These are phyloP conservation scores for Drosophila neocordata DNA, from an alignment of 1,140 invertebrate species.

Conservation along the genomic window DNA sequence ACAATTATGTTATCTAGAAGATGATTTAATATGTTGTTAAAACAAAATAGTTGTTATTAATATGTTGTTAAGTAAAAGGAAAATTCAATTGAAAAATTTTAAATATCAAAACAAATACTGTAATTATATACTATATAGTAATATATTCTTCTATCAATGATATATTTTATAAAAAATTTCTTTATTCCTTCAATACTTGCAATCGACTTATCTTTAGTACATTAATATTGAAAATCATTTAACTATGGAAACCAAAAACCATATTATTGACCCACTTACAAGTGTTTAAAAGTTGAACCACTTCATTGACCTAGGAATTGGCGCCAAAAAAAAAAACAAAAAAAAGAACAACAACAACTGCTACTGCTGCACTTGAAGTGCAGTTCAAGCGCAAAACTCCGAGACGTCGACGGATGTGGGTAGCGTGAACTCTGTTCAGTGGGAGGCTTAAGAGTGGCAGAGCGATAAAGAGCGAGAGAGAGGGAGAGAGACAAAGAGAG, in stretches of 20 bases:
- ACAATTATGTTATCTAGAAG: too few species aligned
- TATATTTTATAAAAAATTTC: too few species aligned
- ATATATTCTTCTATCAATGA: too few species aligned
- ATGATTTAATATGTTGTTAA: too few species aligned
- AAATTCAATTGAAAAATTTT: too few species aligned
- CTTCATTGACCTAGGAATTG: constrained; percentile 11
- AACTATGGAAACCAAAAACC: background rate
- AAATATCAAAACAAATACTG: too few species aligned
- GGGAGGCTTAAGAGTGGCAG: background rate
- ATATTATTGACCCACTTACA: constrained; percentile 8
- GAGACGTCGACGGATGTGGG: constrained; percentile 37
- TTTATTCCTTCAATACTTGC: too few species aligned
- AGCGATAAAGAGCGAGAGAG: background rate
- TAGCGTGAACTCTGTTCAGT: constrained; percentile 20
- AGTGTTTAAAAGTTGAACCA: constrained; percentile 13
- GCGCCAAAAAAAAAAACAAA: background rate
- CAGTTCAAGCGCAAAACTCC: constrained; percentile 46
- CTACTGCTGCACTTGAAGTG: constrained; percentile 49
- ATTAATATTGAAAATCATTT: background rate
- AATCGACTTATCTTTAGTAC: too few species aligned
- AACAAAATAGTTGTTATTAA: too few species aligned
- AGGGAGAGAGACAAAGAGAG: too few species aligned
- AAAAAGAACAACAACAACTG: background rate
- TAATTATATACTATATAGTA: too few species aligned
- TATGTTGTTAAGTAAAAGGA: too few species aligned